Percentiles rank a stretch among this genome's conserved stretches.
Conservation (phyloP, 1,140 invertebrate genomes). For the Zaprionus vittiger region DNA sequence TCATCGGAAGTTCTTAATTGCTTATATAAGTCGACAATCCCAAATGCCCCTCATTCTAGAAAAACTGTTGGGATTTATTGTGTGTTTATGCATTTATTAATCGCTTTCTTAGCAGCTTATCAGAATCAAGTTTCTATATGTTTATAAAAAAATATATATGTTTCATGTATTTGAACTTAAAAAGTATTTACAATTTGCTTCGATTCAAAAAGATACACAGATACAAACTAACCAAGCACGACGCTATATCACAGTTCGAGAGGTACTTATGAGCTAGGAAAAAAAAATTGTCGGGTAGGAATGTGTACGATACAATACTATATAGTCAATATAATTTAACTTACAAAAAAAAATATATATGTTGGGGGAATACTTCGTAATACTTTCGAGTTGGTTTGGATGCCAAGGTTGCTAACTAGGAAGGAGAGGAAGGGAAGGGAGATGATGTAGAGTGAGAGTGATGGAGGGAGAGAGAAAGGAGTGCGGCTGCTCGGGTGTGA, state of each 20-base stretch:
- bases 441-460: too few relatives aligned
- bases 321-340: constrained; percentile 24
- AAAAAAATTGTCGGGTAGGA: constrained; percentile 21
- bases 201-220: constrained; percentile 24
- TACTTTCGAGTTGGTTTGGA: constrained; percentile 53
- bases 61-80: background rate
- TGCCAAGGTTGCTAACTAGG: constrained; percentile 30
- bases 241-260: constrained; percentile 70
- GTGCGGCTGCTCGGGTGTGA: constrained; percentile 63
- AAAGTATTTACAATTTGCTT: constrained; percentile 32
- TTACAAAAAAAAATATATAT: constrained; percentile 19
- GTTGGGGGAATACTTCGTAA: constrained; percentile 39
- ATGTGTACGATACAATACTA: constrained; percentile 3
- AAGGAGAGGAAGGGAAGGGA: background rate
- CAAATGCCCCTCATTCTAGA: background rate
- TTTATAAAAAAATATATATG: constrained; percentile 9
- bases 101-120: constrained; percentile 39
- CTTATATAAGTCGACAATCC: background rate
- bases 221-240: constrained; percentile 41
- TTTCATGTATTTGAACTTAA: constrained; percentile 13
- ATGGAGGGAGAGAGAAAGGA: background rate
- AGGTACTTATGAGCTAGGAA: constrained; percentile 38
- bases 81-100: constrained; percentile 29
- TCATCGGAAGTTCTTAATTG: too few relatives aligned
- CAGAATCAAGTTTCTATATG: constrained; percentile 17